phyloP scores from a whole-genome alignment of 2,888 invertebrate species.

The Apodemia mormo region DNA sequence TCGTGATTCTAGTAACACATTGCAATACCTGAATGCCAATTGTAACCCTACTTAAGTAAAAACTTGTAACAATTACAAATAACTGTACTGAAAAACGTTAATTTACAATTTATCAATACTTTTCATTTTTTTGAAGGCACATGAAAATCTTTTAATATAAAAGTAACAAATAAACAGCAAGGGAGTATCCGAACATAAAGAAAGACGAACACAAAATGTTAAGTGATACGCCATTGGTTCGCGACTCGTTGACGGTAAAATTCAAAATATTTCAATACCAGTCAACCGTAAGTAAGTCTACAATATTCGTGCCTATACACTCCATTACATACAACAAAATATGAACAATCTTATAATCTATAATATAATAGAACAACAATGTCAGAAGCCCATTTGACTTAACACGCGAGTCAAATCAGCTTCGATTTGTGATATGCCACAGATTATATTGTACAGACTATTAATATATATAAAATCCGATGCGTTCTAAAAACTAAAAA shows the following conservation, averaged over 20 bases:
- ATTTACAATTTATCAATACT: conserved; percentile 61
- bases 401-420: conserved; percentile 44
- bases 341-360: conserved; percentile 65
- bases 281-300: background rate
- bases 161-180: conserved; percentile 55
- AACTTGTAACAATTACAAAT: conserved; percentile 68
- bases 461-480: conserved; percentile 8
- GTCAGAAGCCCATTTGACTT: conserved; percentile 50
- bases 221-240: conserved; percentile 7
- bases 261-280: conserved; percentile 2
- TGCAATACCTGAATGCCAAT: conserved; percentile 55
- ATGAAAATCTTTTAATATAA: conserved; percentile 77
- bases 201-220: background rate
- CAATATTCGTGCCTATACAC: conserved; percentile 24
- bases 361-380: conserved; percentile 73
- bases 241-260: background rate
- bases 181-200: conserved; percentile 23
- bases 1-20: conserved; percentile 42
- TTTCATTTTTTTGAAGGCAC: conserved; percentile 75
- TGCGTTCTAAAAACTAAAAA: background rate
- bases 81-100: conserved; percentile 66
- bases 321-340: conserved; percentile 44
- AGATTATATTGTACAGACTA: conserved; percentile 42
- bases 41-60: conserved; percentile 63
- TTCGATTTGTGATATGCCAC: conserved; percentile 73